Conservation (phyloP, 1,140 invertebrate genomes). For the Macrobrachium nipponense region DNA sequence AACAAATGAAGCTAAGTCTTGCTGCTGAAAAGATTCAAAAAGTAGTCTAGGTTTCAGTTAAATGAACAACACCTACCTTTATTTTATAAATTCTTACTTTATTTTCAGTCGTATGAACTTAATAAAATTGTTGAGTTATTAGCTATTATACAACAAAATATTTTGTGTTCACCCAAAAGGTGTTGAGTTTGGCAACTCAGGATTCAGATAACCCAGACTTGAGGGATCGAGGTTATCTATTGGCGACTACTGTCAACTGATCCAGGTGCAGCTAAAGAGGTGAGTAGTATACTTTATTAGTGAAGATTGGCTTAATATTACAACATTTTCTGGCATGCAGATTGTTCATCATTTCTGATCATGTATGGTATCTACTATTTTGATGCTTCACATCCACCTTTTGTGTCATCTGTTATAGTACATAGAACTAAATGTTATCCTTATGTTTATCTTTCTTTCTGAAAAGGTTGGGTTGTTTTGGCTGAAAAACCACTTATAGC, state of each 20-base stretch:
- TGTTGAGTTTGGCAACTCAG: constrained; percentile 74
- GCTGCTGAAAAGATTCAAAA: no score
- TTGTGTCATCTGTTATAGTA: not conserved
- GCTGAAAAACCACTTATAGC: constrained; percentile 99
- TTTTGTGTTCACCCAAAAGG: constrained; percentile 18
- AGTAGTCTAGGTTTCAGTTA: no score
- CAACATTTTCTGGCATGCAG: not conserved
- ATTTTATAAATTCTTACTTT: no score
- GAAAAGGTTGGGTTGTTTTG: constrained; percentile 87
- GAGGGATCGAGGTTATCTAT: constrained; percentile 97
- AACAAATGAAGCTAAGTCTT: no score
- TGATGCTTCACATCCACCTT: not conserved
- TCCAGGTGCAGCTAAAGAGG: constrained; percentile 96
- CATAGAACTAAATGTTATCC: not conserved
- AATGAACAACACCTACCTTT: no score
- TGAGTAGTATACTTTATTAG: not conserved
- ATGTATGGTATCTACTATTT: not conserved
- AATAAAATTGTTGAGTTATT: no score
- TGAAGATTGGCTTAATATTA: not conserved
- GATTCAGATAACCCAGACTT: constrained; percentile 99
- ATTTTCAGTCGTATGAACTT: no score
- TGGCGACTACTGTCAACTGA: constrained; percentile 99
- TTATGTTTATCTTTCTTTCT: not conserved
- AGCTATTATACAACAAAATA: not conserved
- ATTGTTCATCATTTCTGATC: not conserved